Base-by-base conservation (phyloP, 2,113 vertebrate species). In the Trichechus manatus region DNA sequence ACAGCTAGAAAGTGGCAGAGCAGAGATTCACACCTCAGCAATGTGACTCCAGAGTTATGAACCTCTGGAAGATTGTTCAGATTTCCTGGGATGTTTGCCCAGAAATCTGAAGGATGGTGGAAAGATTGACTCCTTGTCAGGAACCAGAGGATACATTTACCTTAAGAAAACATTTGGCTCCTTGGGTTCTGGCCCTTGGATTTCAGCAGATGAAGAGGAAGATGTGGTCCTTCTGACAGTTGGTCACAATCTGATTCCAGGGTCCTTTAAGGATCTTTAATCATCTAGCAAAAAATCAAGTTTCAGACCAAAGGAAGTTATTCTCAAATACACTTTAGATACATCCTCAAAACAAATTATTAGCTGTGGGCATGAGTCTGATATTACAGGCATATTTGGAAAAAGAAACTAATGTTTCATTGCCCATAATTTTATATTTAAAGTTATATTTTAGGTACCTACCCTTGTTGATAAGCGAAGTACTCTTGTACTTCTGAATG, bases 281-380 rank as follows among this genome's bases (percentile, higher is more conserved):
- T 91, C 77, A 91, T 42, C 44, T 50, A 81, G 23, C 19, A 88
- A 39, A 96, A 90, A 33, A 89, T 86, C 47, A 68, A 6, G 39
- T 78, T 96, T 91, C 9, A 93, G 19, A 66, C 22, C 42, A 87
- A 68, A 31, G 1, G 50, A 87, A 5, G 14, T 87, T 77, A 77
- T 90, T 96, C 72, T 87, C 68, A 85, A 95, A 56, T 93, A 75
- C 3, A 87, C 66, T 82, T 22, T 74, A 93, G 87, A 79, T 92
- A 59, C n/a, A 31, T 68, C 50, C 14, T 72, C 23, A 72, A 89
- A 85, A 82, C 29, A 97, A 81, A 87, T 53, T 87, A n/a, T 42
- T 94, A 93, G 36, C 31, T 63, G 50, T 3, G n/a, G 3, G 39
- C 50, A 25, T 86, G 53, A 94, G 9, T 68, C 64, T 96, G 77